Evolutionary conservation across 1,140 invertebrate genomes (phyloP), one percentile per base, ranked within the genome.

Genomic region (Drosophila elegans): DNA sequence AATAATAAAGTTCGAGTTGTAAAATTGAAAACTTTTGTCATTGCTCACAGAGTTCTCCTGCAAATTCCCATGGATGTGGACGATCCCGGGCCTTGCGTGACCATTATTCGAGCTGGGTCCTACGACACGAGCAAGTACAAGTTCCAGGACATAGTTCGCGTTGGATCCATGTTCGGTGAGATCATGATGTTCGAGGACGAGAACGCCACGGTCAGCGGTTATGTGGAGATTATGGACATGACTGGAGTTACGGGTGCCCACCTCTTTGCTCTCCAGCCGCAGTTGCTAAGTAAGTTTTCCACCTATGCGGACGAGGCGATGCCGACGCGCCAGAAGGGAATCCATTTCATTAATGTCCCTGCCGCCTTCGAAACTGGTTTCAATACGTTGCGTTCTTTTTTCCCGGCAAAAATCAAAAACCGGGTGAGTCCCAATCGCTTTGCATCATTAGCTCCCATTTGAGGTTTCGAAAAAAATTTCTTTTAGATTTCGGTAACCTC

Each of bases 291-390:
- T 59, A 94, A 93, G 67, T 93, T 93, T 79, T 92, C 94, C 10
- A 90, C 92, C 0, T 93, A 93, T 29, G 92, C 92, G 67, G 93
- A 94, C 81, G 94, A 94, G 52, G 93, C 93, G 3, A 93, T 94
- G 61, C 94, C 94, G 4, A 89, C 94, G n/a, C 89, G 94, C 6
- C 90, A 94, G 32, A 94, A 93, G 53, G 91, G 92, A 10, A 93
- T 93, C 45, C 93, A 94, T 66, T 93, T 94, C 16, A 89, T 94
- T 34, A 93, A 94, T 79, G 93, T 93, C 3, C 93, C 94, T 0
- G 16, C 90, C 6, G 93, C 92, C 0, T 94, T 94, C 72, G 93
- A 94, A 61, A 86, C 92, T 0, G 78, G 94, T 0, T 93, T 94
- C 57, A 93, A 93, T 42, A 66, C 94, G 3, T 80, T 93, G 27